These are phyloP conservation scores for Bactericera cockerelli DNA, from an alignment of 1,140 invertebrate species.

Conservation along the genomic window DNA sequence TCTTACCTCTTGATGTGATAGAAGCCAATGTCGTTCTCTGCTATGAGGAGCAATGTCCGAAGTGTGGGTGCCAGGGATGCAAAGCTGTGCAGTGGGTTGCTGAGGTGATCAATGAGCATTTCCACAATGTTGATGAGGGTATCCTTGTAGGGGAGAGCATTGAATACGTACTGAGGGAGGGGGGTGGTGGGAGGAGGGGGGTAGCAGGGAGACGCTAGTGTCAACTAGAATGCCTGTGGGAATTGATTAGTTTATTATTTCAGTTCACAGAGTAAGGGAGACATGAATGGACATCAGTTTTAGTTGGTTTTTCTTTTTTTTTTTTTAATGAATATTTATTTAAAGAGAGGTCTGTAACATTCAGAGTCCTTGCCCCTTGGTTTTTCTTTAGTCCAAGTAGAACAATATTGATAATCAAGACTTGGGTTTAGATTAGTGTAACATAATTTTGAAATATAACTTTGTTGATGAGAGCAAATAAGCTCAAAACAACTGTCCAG, in stretches of 20 bases:
- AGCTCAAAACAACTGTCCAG: too few species aligned
- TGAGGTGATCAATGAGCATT: conserved; percentile 51
- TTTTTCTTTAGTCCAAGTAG: too few species aligned
- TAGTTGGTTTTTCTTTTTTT: too few species aligned
- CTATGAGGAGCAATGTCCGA: conserved; percentile 54
- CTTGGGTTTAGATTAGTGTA: too few species aligned
- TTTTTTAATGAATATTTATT: too few species aligned
- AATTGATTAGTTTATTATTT: too few species aligned
- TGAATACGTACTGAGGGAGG: conserved; percentile 38
- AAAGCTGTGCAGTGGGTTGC: conserved; percentile 42
- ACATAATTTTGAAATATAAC: too few species aligned
- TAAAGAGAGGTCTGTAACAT: too few species aligned
- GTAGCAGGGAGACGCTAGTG: conserved; percentile 20
- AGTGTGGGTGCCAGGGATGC: conserved; percentile 50
- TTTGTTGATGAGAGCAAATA: too few species aligned
- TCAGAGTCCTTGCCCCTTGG: too few species aligned
- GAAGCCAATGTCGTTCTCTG: conserved; percentile 72
- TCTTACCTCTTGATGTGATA: conserved; percentile 49
- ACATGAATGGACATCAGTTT: not conserved
- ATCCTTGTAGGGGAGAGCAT: conserved; percentile 54
- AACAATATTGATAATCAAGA: too few species aligned
- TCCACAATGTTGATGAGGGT: conserved; percentile 43
- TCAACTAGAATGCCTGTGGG: conserved; percentile 9
- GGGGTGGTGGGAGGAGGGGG: conserved; percentile 20
- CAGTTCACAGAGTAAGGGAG: not conserved